phyloP scores from a whole-genome alignment of 1,140 invertebrate genomes.

The Drosophila pseudoananassae region DNA sequence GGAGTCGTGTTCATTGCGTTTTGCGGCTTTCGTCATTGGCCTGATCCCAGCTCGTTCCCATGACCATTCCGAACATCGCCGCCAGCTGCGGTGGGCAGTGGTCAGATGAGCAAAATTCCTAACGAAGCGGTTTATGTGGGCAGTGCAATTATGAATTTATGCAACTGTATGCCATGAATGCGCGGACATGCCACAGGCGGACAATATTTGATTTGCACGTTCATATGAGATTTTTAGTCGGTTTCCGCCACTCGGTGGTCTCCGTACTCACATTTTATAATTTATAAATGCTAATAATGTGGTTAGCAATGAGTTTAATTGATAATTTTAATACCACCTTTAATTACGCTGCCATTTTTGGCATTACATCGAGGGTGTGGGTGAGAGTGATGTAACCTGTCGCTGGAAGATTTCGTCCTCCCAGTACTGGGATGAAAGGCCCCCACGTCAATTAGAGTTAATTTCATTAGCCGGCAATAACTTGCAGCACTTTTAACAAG shows the following conservation, averaged over 20 bases:
- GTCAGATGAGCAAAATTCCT: constrained; percentile 76
- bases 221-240: constrained; percentile 55
- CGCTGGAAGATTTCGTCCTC: background rate
- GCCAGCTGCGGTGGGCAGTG: constrained; percentile 24
- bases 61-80: background rate
- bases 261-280: background rate
- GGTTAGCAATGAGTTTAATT: constrained; percentile 17
- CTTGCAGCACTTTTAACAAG: constrained; percentile 71
- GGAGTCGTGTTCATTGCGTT: constrained; percentile 71
- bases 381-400: background rate
- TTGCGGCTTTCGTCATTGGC: constrained; percentile 71
- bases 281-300: constrained; percentile 43
- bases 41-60: background rate
- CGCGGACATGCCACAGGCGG: constrained; percentile 2
- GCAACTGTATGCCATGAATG: constrained; percentile 21
- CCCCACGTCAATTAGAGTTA: constrained; percentile 77
- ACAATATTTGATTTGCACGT: constrained; percentile 29
- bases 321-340: background rate
- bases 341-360: background rate
- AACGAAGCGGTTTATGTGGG: constrained; percentile 78
- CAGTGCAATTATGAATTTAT: constrained; percentile 81
- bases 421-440: constrained; percentile 20
- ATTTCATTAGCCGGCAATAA: constrained; percentile 80
- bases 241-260: constrained; percentile 42
- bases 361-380: constrained; percentile 2